phyloP scores from a whole-genome alignment of 2,888 invertebrate genomes.

The Adineta ricciae region DNA sequence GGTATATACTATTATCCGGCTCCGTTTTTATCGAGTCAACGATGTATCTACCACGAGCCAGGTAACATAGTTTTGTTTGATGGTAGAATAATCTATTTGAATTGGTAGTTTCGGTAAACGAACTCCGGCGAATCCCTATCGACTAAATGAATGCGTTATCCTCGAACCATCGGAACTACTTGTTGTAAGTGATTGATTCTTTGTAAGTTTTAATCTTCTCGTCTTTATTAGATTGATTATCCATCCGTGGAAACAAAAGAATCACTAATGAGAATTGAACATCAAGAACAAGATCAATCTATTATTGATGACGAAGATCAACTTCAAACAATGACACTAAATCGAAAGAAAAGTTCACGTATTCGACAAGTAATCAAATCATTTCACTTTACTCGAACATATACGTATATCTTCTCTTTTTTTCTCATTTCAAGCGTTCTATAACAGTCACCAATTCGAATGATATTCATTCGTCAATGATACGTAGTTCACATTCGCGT shows the following conservation, averaged over 20 bases:
- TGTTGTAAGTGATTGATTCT: constrained; percentile 53
- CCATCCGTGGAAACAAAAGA: neutral
- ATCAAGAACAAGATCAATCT: neutral
- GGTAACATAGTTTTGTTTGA: constrained; percentile 52
- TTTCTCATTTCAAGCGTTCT: neutral
- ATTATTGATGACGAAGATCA: neutral
- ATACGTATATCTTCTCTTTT: neutral
- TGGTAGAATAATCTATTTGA: neutral
- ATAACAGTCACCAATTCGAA: neutral
- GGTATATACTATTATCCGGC: constrained; percentile 71
- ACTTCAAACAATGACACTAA: neutral
- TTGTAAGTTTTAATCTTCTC: neutral
- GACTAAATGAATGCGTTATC: constrained; percentile 72
- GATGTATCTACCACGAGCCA: constrained; percentile 67
- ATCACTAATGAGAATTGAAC: neutral
- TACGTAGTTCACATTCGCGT: constrained; percentile 56
- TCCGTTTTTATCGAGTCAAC: constrained; percentile 75
- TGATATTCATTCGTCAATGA: neutral
- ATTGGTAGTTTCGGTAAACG: constrained; percentile 67
- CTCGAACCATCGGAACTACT: constrained; percentile 77
- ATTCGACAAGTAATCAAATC: neutral
- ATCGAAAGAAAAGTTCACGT: constrained; percentile 6
- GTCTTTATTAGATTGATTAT: neutral
- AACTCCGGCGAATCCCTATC: constrained; percentile 64
- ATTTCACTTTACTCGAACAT: neutral